Evolutionary conservation across 2,797 vertebrate species (phyloP), one percentile per base, ranked within the genome.

Genomic region (Lophotriccus pileatus): DNA sequence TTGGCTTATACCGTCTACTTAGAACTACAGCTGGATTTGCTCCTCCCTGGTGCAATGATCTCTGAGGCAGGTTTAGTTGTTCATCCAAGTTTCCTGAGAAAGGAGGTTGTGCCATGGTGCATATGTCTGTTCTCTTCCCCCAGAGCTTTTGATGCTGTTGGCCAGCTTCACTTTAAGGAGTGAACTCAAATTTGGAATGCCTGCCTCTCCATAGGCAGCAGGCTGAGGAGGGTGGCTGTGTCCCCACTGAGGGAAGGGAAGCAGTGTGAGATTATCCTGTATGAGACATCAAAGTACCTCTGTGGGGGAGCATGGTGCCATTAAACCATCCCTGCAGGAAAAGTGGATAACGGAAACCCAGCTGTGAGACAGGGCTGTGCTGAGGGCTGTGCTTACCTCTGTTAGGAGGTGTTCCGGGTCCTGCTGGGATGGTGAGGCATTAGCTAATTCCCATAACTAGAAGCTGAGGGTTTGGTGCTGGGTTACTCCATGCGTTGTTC

Each of bases 401-500:
- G 7, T 16, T 22, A 2, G 0, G 23, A 76, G 22, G 5, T 41
- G 5, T 52, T 92, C n/a, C 32, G 52, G 30, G 39, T 11, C 27
- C 5, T 28, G 7, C 36, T 75, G 58, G 28, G n/a, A 2, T 41
- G 23, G 14, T 80, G 59, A 49, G 58, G 27, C 3, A 1, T 23
- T 49, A 16, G 4, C 64, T 39, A 28, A 7, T 32, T 25, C 2
- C 27, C 0, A 1, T 7, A 24, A 36, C 12, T 27, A 16, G 66
- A 36, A 63, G 32, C 6, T 15, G 43, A 49, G 46, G 24, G 8
- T 47, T 84, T 74, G 44, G 12, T 76, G 63, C 55, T 73, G 55
- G 10, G 9, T 53, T 69, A 39, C 16, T 12, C 24, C 3, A 1
- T 4, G 3, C 7, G 0, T 7, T 1, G 3, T 32, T 69, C 47